Base-by-base conservation (phyloP, 1,140 invertebrate genomes). In the Hermetia illucens region DNA sequence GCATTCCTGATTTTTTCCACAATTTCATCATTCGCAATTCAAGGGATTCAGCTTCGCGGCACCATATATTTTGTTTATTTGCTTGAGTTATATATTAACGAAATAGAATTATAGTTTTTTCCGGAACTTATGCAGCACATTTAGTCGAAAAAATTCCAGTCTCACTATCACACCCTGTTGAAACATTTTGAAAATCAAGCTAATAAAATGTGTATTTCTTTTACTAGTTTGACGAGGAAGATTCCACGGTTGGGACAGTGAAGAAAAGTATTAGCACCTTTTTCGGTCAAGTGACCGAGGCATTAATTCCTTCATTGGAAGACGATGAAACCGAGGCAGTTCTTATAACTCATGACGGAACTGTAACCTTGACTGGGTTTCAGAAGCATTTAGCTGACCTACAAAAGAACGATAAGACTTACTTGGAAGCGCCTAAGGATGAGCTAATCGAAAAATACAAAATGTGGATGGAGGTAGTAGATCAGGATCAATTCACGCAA, bases 201-300 rank as follows among this genome's bases (percentile, higher is more conserved):
- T n/a, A n/a, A n/a, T n/a, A n/a, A n/a, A n/a, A n/a, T n/a, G n/a
- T n/a, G n/a, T n/a, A n/a, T n/a, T n/a, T n/a, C n/a, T n/a, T n/a
- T n/a, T n/a, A 27, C 8, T 27, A 82, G 78, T 60, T 79, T 48
- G 75, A 80, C 48, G 74, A 72, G 45, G 69, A 74, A 39, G 70
- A 74, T 44, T 74, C 75, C 35, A 72, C 78, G 15, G 75, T 71
- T 10, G 74, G 70, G 53, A 71, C 70, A 18, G 71, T 82, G 58
- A 81, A 79, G 51, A 68, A 73, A 45, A 79, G 77, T 47, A 57
- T 83, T 18, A 75, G 71, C 45, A 69, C 66, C 36, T 77, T 83
- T 48, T 63, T 63, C 53, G 70, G 69, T 34, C 58, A 61, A 51
- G 61, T 76, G 44, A 65, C 68, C 29, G 68, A 61, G 45, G 71